These are phyloP conservation scores for Reticulitermes lucifugus DNA, from an alignment of 2,888 invertebrate genomes.

Conservation along the genomic window DNA sequence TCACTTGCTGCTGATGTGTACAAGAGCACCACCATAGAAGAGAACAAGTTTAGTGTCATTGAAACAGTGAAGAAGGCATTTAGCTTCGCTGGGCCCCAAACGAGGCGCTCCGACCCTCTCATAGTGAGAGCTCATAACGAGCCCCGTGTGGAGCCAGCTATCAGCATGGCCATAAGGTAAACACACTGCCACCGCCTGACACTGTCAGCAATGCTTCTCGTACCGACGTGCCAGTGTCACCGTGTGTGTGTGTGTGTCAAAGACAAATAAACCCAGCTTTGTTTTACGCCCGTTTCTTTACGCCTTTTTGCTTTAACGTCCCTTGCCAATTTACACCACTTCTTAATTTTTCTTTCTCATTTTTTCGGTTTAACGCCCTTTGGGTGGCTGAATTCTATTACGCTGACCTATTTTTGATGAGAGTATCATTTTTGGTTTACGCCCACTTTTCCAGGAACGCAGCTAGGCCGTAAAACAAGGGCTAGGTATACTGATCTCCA, in stretches of 20 bases:
- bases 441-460: no score
- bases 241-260: not conserved
- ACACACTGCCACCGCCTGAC: not conserved
- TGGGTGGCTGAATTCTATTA: no score
- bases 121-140: constrained; percentile 49
- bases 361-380: no score
- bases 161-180: constrained; percentile 5
- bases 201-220: not conserved
- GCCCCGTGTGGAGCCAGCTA: not conserved
- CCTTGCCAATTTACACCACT: no score
- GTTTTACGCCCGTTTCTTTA: no score
- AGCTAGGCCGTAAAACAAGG: no score
- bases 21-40: constrained; percentile 71
- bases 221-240: not conserved
- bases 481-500: no score
- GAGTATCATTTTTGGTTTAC: no score
- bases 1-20: constrained; percentile 73
- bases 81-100: constrained; percentile 62
- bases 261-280: no score
- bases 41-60: constrained; percentile 68
- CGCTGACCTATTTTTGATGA: no score
- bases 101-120: constrained; percentile 59
- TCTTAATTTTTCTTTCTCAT: no score
- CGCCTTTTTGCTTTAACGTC: no score
- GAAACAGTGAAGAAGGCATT: constrained; percentile 73